Conservation (phyloP, 2,797 vertebrate species). For the Morus bassanus region DNA sequence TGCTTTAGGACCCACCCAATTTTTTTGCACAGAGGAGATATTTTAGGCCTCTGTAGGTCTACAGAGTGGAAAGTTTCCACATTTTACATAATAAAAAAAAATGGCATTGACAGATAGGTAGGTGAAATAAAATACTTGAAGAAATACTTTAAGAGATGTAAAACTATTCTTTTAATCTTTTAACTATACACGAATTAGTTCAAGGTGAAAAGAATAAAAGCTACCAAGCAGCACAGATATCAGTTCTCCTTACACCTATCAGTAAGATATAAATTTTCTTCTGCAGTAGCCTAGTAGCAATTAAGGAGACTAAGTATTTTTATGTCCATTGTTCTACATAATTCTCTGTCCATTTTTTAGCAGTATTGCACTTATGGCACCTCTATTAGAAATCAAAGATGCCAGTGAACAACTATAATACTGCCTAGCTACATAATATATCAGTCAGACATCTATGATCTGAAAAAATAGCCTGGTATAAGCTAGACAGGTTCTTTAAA, state of each 20-base stretch:
- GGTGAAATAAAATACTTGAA: not conserved
- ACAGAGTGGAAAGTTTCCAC: not conserved
- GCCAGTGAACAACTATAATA: not conserved
- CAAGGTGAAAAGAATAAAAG: not conserved
- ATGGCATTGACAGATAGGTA: not conserved
- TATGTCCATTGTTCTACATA: not conserved
- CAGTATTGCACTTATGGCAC: not conserved
- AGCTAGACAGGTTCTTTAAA: not conserved
- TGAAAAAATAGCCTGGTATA: not conserved
- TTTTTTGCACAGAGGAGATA: not conserved
- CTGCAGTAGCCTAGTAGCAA: not conserved
- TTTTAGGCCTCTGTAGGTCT: not conserved
- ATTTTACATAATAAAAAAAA: not conserved
- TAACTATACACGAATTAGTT: not conserved
- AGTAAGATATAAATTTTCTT: not conserved
- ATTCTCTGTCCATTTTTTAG: not conserved
- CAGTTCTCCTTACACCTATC: not conserved
- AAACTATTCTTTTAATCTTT: not conserved
- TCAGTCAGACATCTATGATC: not conserved
- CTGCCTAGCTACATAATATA: not conserved
- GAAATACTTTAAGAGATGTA: not conserved
- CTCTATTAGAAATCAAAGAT: not conserved
- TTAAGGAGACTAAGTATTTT: not conserved
- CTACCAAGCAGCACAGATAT: not conserved
- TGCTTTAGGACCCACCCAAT: fast-evolving